Percentiles rank a stretch among this genome's conserved stretches.
phyloP scores from a whole-genome alignment of 2,888 invertebrate species.

The Neoitamus cyanurus region DNA sequence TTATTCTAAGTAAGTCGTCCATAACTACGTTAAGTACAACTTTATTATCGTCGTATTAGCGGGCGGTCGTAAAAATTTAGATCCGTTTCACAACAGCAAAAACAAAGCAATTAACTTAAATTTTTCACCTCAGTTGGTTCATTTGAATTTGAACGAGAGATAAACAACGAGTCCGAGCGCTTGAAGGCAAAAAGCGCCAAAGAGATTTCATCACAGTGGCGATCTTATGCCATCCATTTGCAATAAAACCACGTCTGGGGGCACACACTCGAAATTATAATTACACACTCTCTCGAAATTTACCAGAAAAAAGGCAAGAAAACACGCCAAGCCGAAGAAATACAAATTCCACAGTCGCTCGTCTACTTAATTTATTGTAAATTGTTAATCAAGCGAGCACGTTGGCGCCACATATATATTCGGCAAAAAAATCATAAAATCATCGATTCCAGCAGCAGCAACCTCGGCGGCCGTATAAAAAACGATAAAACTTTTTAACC shows the following conservation, averaged over 20 bases:
- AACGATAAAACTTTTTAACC: constrained; percentile 36
- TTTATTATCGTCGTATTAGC: background rate
- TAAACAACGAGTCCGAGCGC: constrained; percentile 4
- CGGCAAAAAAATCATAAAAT: constrained; percentile 36
- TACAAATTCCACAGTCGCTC: constrained; percentile 20
- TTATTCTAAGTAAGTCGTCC: background rate
- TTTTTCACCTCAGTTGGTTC: constrained; percentile 29
- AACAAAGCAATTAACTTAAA: constrained; percentile 42
- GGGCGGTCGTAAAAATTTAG: background rate
- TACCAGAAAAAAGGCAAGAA: background rate
- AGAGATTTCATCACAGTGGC: constrained; percentile 12
- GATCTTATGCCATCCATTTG: constrained; percentile 17
- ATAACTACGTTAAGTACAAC: background rate
- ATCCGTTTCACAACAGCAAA: constrained; percentile 28
- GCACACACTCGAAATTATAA: constrained; percentile 11
- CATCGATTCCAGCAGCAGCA: background rate
- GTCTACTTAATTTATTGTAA: constrained; percentile 42
- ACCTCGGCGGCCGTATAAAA: background rate
- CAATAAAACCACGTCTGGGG: constrained; percentile 9
- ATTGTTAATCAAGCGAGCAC: constrained; percentile 48
- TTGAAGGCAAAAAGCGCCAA: background rate
- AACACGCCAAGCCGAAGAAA: constrained; percentile 11
- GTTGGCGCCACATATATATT: constrained; percentile 47
- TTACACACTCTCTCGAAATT: constrained; percentile 11
- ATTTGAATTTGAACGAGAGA: constrained; percentile 24